Percentiles rank a stretch among this genome's conserved stretches.
Evolutionary conservation across 1,140 invertebrate genomes (phyloP).

Genomic region (Magallana ariakensis): DNA sequence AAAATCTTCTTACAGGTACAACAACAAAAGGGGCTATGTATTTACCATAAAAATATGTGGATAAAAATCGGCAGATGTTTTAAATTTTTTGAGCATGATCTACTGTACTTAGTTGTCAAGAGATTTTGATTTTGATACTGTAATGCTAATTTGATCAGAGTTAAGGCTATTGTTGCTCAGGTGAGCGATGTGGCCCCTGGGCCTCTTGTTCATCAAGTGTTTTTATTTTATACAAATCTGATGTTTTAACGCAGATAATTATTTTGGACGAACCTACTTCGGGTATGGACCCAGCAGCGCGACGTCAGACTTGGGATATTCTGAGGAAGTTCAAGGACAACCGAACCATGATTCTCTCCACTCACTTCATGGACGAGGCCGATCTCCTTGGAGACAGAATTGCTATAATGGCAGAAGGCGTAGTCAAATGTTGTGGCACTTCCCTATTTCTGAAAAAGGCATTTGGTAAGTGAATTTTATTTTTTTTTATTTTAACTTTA

Average conservation of each 20-base stretch:
- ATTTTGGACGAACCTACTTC: constrained; percentile 89
- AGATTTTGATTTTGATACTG: too few relatives aligned
- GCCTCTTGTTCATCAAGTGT: neutral
- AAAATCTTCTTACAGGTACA: too few relatives aligned
- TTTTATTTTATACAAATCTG: neutral
- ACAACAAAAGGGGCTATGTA: too few relatives aligned
- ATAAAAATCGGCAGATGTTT: too few relatives aligned
- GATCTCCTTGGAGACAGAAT: constrained; percentile 96
- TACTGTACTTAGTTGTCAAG: too few relatives aligned
- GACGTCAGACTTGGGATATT: constrained; percentile 92
- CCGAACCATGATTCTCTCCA: constrained; percentile 94
- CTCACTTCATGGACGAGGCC: constrained; percentile 99
- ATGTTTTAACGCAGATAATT: constrained; percentile 66
- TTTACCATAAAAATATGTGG: too few relatives aligned
- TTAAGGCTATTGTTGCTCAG: too few relatives aligned
- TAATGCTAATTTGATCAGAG: too few relatives aligned
- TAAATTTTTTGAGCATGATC: too few relatives aligned
- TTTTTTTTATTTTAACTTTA: neutral
- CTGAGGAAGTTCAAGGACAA: constrained; percentile 80
- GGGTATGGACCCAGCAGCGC: constrained; percentile 96
- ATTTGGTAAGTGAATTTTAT: constrained; percentile 83
- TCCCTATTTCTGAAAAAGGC: constrained; percentile 92
- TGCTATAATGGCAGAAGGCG: constrained; percentile 92
- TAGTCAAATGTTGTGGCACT: constrained; percentile 90
- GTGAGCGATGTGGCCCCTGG: too few relatives aligned